Base-by-base conservation (phyloP, 2,113 vertebrate species). In the Catharus fuscescens region DNA sequence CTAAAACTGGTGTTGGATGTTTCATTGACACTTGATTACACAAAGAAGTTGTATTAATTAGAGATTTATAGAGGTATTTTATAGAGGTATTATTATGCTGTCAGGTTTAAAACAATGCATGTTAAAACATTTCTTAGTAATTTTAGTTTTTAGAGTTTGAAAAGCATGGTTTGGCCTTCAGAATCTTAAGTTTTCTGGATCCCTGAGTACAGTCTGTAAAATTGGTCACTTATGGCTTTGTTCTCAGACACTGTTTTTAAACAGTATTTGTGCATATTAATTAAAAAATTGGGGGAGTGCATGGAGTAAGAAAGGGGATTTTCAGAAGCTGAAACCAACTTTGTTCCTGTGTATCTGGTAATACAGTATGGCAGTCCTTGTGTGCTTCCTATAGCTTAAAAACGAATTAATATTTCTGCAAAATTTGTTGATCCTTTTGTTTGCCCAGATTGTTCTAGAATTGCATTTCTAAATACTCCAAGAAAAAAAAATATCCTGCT, bases 331-430 rank as follows among this genome's bases (percentile, higher is more conserved):
- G 18, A 71, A 78, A 32, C 10, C 60, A 62, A 3, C 10, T 83
- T 70, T 54, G 29, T 36, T 93, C 13, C 9, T 31, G 2, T 80
- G 65, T 60, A 32, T 56, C 12, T 78, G 26, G 12, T 38, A 64
- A 47, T 59, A 47, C 4, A 34, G 6, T 18, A 11, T 45, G 42
- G 32, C 38, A 40, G 32, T 40, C 38, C 0, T 0, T 23, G 3
- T 40, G 19, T 73, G 18, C 62, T 86, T 74, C 64, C 47, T 71
- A 2, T 45, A 25, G 62, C 42, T 50, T 36, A 59, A 56, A 84
- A 71, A 45, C 14, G 3, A 25, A 38, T 32, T 42, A 59, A 17
- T 34, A 18, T 47, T 80, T 52, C 15, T 78, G 42, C 40, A 74
- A 78, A 72, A 44, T 64, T 38, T 1, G 0, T 38, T 70, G 60